Base-by-base conservation (phyloP, 2,888 invertebrate genomes). In the Tipula unca region DNA sequence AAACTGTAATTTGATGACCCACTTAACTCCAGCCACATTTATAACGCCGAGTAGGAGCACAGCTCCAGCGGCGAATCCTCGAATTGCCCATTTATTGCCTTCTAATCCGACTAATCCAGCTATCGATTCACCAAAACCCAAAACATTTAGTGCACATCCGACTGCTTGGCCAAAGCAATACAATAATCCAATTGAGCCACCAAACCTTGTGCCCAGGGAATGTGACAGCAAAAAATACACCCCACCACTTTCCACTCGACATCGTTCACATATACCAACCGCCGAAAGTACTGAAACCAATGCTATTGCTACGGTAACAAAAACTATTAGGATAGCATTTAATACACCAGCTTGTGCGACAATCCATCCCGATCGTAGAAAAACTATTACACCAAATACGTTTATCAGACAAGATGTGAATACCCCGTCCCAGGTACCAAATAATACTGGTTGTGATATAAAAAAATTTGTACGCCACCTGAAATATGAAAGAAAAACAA, bases 401-500 rank as follows among this genome's bases (percentile, higher is more conserved):
- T 99, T 99, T 89, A 99, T 98, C 89, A 99, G 94, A 90, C 98
- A 98, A 85, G 98, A 98, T 86, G 98, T 98, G 90, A 98, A 99
- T 6, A 99, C 99, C 87, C 99, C 99, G 91, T 99, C 99, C 91
- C 91, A 99, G 0, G 98, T 98, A 14, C 99, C 98, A 92, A 99
- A 99, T 85, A 98, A 92, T 85, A 98, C 96, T 42, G 98, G 98
- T 90, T 98, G 97, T 39, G 97, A 97, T 91, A 99, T 95, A 90
- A 99, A 98, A 91, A 99, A 98, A 90, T 98, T 98, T 36, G 97
- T 95, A 91, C 97, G 96, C 98, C 98, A 98, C 98, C 98, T 98
- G 87, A 87, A 88, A 87, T 82, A 32, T 6, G 32, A 35, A 32
- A 83, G 8, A 85, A 25, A 17, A 48, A 5, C 17, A n/a, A 14